phyloP scores from a whole-genome alignment of 2,797 vertebrate species.

The Molossus molossus region DNA sequence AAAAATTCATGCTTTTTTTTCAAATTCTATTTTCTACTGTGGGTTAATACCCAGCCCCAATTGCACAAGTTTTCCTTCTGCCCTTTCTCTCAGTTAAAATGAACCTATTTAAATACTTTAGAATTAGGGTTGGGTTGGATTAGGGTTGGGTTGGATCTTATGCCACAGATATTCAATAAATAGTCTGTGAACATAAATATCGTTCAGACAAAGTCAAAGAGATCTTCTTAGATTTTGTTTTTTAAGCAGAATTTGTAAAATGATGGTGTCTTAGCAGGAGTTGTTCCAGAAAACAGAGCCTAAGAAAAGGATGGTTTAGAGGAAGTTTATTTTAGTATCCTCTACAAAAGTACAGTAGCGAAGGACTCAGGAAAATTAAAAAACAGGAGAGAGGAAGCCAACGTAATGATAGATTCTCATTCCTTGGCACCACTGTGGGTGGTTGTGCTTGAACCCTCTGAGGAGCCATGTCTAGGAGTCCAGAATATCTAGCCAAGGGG shows the following conservation, averaged over 20 bases:
- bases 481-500: not conserved
- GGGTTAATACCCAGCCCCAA: not conserved
- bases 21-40: not conserved
- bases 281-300: not conserved
- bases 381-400: not conserved
- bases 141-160: not conserved
- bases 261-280: not conserved
- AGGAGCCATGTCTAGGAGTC: not conserved
- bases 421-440: too few species aligned
- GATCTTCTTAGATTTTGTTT: not conserved
- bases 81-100: not conserved
- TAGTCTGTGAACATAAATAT: not conserved
- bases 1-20: conserved; percentile 11
- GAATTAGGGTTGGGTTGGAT: not conserved
- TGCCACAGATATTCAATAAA: not conserved
- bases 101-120: not conserved
- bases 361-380: not conserved
- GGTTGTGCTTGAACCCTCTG: not conserved
- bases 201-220: not conserved
- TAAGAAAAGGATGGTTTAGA: not conserved
- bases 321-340: not conserved
- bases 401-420: not conserved
- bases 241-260: conserved; percentile 8
- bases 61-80: not conserved
- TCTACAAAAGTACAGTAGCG: not conserved